Percentiles rank a stretch among this genome's conserved stretches.
These are phyloP conservation scores for Octonoba sinensis DNA, from an alignment of 2,888 invertebrate species.

Conservation along the genomic window DNA sequence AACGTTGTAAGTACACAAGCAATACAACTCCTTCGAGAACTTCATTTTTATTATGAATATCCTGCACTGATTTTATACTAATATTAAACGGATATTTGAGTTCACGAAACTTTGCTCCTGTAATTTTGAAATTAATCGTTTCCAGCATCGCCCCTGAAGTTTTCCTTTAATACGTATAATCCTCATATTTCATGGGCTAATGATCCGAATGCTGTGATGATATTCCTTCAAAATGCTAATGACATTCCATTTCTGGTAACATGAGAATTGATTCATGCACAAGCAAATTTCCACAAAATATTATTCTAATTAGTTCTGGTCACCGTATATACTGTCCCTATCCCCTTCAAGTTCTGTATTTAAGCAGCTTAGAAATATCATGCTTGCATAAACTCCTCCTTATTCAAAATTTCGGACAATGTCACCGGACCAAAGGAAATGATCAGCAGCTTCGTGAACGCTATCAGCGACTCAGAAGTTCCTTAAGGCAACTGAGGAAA, in stretches of 20 bases:
- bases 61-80: no score
- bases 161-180: not conserved
- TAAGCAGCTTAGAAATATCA: slow-evolving; percentile 35
- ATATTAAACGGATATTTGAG: no score
- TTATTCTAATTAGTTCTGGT: slow-evolving; percentile 41
- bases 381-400: slow-evolving; percentile 23
- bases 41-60: no score
- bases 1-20: no score
- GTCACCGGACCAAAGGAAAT: slow-evolving; percentile 23
- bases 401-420: slow-evolving; percentile 27
- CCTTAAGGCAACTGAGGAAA: slow-evolving; percentile 22
- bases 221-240: slow-evolving; percentile 26
- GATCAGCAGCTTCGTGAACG: slow-evolving; percentile 28
- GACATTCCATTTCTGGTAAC: slow-evolving; percentile 6
- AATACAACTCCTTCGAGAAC: no score
- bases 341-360: slow-evolving; percentile 34
- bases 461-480: slow-evolving; percentile 31
- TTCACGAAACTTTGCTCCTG: not conserved
- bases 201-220: slow-evolving; percentile 12
- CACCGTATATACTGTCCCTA: slow-evolving; percentile 17
- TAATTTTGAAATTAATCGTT: slow-evolving; percentile 17
- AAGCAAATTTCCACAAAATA: slow-evolving; percentile 11
- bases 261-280: slow-evolving; percentile 23
- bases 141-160: not conserved
- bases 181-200: slow-evolving; percentile 20